phyloP scores from a whole-genome alignment of 2,888 invertebrate species.

The Oligia fasciuncula region DNA sequence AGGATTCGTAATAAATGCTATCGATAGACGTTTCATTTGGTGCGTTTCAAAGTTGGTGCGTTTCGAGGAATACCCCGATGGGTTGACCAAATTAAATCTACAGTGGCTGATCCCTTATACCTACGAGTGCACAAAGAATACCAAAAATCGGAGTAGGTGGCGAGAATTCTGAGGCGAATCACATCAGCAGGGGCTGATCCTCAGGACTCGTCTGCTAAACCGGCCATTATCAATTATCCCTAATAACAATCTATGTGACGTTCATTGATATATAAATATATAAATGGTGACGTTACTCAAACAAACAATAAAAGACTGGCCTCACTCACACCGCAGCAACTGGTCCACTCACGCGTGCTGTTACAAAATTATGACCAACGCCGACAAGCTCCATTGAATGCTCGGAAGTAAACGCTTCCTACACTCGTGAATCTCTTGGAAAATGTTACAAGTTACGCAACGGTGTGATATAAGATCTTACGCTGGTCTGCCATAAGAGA shows the following conservation, averaged over 20 bases:
- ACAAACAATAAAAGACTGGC: slow-evolving; percentile 31
- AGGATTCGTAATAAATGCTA: too few relatives aligned
- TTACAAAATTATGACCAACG: slow-evolving; percentile 56
- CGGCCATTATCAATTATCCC: background rate
- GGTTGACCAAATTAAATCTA: too few relatives aligned
- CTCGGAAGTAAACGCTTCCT: slow-evolving; percentile 70
- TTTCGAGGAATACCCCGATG: too few relatives aligned
- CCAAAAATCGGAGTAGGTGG: too few relatives aligned
- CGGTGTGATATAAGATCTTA: slow-evolving; percentile 68
- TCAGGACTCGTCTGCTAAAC: background rate
- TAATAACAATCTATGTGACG: background rate
- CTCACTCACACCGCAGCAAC: slow-evolving; percentile 55
- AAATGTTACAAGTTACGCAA: slow-evolving; percentile 64
- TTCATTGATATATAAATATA: background rate
- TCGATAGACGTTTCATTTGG: too few relatives aligned
- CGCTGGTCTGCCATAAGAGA: slow-evolving; percentile 52
- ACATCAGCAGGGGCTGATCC: too few relatives aligned
- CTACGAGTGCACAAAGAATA: too few relatives aligned
- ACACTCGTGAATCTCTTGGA: slow-evolving; percentile 58
- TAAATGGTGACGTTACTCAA: background rate
- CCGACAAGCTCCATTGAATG: slow-evolving; percentile 69
- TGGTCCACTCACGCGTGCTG: slow-evolving; percentile 52
- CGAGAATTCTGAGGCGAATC: too few relatives aligned
- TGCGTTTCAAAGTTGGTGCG: too few relatives aligned
- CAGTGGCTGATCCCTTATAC: too few relatives aligned